Percentiles rank a stretch among this genome's conserved stretches.
Conservation (phyloP, 2,113 vertebrate genomes). For the Aplodontia rufa region DNA sequence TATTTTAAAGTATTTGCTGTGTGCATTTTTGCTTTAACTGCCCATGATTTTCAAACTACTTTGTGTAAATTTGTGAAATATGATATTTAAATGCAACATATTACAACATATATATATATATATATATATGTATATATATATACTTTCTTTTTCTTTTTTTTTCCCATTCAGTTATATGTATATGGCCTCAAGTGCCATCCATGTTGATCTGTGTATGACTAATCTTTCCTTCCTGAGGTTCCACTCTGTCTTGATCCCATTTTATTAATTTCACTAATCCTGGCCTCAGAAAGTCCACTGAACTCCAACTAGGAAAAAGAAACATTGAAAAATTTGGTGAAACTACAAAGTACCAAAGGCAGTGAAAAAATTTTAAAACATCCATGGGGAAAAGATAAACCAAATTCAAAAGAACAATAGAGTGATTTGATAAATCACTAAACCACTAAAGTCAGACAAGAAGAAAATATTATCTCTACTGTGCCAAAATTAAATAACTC, state of each 20-base stretch:
- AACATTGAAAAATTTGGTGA: not conserved
- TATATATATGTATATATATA: no score
- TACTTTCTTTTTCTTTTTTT: not conserved
- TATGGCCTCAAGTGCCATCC: not conserved
- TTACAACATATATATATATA: no score
- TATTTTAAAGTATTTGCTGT: not conserved
- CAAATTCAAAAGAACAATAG: no score
- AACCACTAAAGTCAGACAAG: no score
- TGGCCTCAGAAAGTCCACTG: not conserved
- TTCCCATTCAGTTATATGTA: not conserved
- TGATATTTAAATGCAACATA: no score
- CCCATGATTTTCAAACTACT: not conserved
- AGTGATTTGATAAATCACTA: no score
- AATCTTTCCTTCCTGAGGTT: not conserved
- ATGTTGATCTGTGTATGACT: not conserved
- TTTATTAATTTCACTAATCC: not conserved
- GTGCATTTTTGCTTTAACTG: not conserved
- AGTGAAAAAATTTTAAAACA: no score
- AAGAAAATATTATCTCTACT: no score
- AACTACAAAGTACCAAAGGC: no score
- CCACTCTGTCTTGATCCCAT: not conserved
- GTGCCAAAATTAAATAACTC: no score
- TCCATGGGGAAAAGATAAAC: no score
- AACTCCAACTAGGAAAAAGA: not conserved
- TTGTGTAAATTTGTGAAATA: not conserved